Evolutionary conservation across 2,797 vertebrate species (phyloP).

Genomic region (Glossophaga mutica): DNA sequence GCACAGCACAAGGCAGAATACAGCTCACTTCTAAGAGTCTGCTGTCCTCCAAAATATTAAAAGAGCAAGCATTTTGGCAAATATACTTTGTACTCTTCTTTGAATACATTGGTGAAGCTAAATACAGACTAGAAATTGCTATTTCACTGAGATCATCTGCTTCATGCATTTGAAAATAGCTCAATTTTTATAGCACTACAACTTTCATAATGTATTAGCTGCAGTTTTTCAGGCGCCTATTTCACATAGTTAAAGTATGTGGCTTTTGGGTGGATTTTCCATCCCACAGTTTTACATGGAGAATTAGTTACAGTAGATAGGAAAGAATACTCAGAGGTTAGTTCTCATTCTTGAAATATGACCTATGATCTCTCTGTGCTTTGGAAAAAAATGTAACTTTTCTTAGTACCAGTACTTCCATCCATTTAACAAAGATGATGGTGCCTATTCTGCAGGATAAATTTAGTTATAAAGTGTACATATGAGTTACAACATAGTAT

Average conservation of each 20-base stretch:
- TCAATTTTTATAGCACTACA: background rate
- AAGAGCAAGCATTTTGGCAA: background rate
- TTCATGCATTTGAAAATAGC: conserved; percentile 23
- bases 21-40: background rate
- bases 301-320: background rate
- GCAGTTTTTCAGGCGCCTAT: background rate
- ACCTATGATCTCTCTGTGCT: background rate
- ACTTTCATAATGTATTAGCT: background rate
- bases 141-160: conserved; percentile 17
- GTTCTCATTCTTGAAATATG: background rate
- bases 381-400: background rate
- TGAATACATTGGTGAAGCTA: background rate
- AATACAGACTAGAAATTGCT: conserved; percentile 23
- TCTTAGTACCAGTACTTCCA: background rate
- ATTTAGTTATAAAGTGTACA: background rate
- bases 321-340: background rate
- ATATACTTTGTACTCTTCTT: conserved; percentile 4
- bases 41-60: background rate
- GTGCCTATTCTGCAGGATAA: background rate
- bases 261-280: background rate
- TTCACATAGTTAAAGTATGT: background rate
- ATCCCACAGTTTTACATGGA: background rate
- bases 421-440: background rate
- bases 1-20: background rate
- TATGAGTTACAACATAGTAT: background rate